A percentile compares a stretch with the other conserved stretches of the same genome.
These are phyloP conservation scores for Strix uralensis DNA, from an alignment of 2,113 vertebrate genomes.

Conservation along the genomic window DNA sequence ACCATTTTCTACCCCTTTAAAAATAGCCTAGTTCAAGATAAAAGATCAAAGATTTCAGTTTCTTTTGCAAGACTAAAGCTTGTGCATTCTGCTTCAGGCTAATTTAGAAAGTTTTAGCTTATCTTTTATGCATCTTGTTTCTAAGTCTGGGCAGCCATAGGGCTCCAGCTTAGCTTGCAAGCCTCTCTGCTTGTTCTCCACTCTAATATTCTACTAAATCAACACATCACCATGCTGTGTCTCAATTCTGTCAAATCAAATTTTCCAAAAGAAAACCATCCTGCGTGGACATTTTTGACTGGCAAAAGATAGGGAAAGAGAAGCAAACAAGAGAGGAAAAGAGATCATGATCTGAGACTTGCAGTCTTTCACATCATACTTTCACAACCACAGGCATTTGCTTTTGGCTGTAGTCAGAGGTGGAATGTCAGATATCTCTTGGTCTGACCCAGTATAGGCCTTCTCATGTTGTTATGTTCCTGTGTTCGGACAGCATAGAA, in stretches of 20 bases:
- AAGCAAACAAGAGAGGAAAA: background rate
- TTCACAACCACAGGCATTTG: background rate
- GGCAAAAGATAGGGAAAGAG: background rate
- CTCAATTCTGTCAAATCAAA: slow-evolving; percentile 18
- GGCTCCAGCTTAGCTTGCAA: background rate
- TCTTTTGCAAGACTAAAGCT: background rate
- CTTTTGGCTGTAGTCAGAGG: background rate
- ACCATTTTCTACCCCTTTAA: background rate
- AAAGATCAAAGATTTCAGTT: background rate
- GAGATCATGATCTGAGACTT: background rate
- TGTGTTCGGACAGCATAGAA: background rate
- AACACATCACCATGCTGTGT: background rate
- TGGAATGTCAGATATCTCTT: background rate
- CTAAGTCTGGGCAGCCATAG: background rate
- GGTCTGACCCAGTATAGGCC: background rate
- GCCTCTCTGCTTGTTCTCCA: background rate
- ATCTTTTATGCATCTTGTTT: background rate
- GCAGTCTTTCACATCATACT: background rate
- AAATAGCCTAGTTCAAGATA: background rate
- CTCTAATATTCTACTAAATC: slow-evolving; percentile 24
- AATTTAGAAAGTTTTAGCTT: background rate
- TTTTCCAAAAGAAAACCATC: slow-evolving; percentile 9
- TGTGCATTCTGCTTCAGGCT: background rate
- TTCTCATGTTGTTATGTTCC: background rate
- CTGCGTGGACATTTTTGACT: background rate